Evolutionary conservation across 2,888 invertebrate species (phyloP).

Genomic region (Podotricha telesiphe): DNA sequence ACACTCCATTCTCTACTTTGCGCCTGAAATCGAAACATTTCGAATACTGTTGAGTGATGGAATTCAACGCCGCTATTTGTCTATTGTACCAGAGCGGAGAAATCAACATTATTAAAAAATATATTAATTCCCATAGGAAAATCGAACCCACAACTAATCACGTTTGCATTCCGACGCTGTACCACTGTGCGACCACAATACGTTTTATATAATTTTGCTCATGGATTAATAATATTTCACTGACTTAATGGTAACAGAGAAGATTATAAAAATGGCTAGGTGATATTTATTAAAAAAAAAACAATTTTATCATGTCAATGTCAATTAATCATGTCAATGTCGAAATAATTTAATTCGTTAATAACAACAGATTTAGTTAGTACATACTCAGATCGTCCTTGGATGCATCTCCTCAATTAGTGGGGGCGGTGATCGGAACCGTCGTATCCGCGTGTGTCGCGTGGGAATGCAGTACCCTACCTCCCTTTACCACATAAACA

Average conservation of each 20-base stretch:
- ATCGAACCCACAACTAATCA: too few species aligned
- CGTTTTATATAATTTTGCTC: not conserved
- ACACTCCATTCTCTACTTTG: too few species aligned
- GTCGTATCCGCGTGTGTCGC: conserved; percentile 66
- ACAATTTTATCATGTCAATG: not conserved
- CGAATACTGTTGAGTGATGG: too few species aligned
- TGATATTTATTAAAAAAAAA: not conserved
- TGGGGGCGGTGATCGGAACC: conserved; percentile 77
- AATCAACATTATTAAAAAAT: too few species aligned
- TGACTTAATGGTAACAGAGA: not conserved
- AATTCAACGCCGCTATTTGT: too few species aligned
- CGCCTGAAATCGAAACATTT: too few species aligned
- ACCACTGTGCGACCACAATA: too few species aligned
- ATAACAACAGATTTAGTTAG: conserved; percentile 25
- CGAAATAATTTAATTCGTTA: conserved; percentile 10
- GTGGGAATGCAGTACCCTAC: conserved; percentile 69
- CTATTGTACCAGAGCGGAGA: too few species aligned
- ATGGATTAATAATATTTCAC: not conserved
- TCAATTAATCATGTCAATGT: not conserved
- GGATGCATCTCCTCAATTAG: conserved; percentile 71
- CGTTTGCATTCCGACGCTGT: too few species aligned
- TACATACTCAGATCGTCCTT: conserved; percentile 55
- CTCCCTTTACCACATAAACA: conserved; percentile 59
- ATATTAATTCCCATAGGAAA: too few species aligned
- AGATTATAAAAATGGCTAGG: not conserved